Evolutionary conservation across 2,113 vertebrate species (phyloP), one percentile per base, ranked within the genome.

Genomic region (Eidolon helvum): DNA sequence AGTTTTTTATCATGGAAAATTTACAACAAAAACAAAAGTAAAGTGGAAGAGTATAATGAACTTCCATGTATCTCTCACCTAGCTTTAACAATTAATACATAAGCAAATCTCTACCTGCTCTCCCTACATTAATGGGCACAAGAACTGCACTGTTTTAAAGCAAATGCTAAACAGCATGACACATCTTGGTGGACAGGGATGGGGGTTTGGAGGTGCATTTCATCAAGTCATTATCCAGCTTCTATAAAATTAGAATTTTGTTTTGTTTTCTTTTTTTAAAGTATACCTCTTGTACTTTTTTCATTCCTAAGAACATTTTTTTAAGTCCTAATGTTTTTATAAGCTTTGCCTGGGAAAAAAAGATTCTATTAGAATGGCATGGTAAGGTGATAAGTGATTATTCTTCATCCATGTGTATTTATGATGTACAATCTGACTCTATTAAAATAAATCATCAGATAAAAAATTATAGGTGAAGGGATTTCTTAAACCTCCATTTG

Each of bases 241-340:
- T 85, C 45, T 72, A 35, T 66, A 57, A 40, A 68, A 74, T 4
- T 74, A 14, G 24, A 38, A 75, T 74, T 75, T 88, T 53, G 50
- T 22, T 66, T 94, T 84, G 48, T 57, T 77, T 87, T 96, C 48
- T 24, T 57, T 77, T 87, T 96, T 55, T 16, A 91, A 91, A 24
- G 61, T 9, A 69, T 65, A n/a, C 40, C 43, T 91, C 59, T 74
- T 90, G 7, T 33, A 84, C 4, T 63, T 77, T 94, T 50, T 57
- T 95, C 63, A 68, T 30, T 71, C 6, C 53, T 43, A 55, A 33
- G 43, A 10, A 1, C n/a, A 65, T 75, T 88, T 72, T 57, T 5
- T 63, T 57, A 71, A n/a, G 2, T 59, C 55, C 83, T 79, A 65
- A 80, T 80, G 11, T 30, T 69, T 45, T 55, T 10, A 57, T 69